phyloP scores from a whole-genome alignment of 2,888 invertebrate genomes.

The Prenolepis imparis region DNA sequence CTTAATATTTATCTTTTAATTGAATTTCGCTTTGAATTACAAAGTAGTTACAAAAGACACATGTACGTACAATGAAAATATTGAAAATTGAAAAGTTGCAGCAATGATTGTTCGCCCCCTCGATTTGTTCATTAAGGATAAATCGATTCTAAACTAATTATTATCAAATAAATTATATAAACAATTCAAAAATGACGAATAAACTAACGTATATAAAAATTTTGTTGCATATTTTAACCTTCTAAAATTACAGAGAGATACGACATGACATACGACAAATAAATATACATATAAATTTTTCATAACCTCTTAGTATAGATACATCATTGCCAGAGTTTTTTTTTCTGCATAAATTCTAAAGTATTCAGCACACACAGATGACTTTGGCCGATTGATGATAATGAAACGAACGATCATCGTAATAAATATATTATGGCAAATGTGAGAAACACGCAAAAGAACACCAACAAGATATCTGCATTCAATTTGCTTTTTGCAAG shows the following conservation, averaged over 20 bases:
- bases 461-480: not conserved
- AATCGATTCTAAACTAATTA: too few species aligned
- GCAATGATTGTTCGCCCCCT: too few species aligned
- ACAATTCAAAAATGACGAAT: too few species aligned
- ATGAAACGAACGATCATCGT: not conserved
- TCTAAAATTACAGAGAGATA: not conserved
- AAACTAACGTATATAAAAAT: too few species aligned
- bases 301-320: not conserved
- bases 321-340: not conserved
- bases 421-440: not conserved
- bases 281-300: not conserved
- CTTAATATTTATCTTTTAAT: too few species aligned
- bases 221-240: too few species aligned
- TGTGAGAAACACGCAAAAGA: not conserved
- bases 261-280: not conserved
- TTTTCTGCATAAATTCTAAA: not conserved
- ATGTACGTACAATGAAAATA: too few species aligned
- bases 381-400: not conserved
- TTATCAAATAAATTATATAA: too few species aligned
- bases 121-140: too few species aligned
- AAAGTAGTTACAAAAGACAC: too few species aligned
- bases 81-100: too few species aligned
- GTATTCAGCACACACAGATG: not conserved
- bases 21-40: too few species aligned
- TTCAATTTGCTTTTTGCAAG: not conserved